Base-by-base conservation (phyloP, 2,888 invertebrate species). In the Gymnosoma rotundatum region DNA sequence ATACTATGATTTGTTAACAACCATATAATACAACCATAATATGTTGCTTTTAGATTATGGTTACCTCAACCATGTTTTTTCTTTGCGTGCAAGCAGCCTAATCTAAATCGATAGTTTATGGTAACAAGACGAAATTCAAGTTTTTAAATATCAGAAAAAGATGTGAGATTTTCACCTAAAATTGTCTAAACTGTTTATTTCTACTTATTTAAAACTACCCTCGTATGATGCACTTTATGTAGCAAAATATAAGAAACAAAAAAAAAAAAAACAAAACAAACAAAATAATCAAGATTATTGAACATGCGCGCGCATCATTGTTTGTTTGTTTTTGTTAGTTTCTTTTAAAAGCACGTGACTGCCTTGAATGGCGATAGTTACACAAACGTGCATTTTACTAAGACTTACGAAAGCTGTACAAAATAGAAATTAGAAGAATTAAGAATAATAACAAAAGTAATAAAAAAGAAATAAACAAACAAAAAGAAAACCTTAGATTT, bases 271-370 rank as follows among this genome's bases (percentile, higher is more conserved):
- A 58, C 16, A 9, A 7, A 56, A 66, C 48, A 52, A 45, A 20
- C 12, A 21, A 60, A 58, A 32, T 20, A 67, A 60, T 58, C 50
- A 50, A 25, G n/a, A 67, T 69, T 78, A 78, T 54, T 78, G 61
- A 78, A 69, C 78, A 78, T 78, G 78, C 78, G 74, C 45, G 60
- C 64, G 63, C 64, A 56, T 54, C 18, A 18, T 14, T 18, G 10
- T 52, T 50, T 36, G 60, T 42, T 63, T 61, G 6, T 63, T 42
- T 52, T 61, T 52, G 14, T 64, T 7, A 45, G 5, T 45, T 56
- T 0, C 38, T 56, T 45, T 9, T 64, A 3, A 6, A 10, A 73
- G 36, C 80, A 74, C 80, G 80, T 74, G 80, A 73, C 67, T 79
- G 42, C 16, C 20, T 10, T 3, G 8, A 38, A 1, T n/a, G 7